phyloP scores from a whole-genome alignment of 2,888 invertebrate genomes.

The Synergus itoensis region DNA sequence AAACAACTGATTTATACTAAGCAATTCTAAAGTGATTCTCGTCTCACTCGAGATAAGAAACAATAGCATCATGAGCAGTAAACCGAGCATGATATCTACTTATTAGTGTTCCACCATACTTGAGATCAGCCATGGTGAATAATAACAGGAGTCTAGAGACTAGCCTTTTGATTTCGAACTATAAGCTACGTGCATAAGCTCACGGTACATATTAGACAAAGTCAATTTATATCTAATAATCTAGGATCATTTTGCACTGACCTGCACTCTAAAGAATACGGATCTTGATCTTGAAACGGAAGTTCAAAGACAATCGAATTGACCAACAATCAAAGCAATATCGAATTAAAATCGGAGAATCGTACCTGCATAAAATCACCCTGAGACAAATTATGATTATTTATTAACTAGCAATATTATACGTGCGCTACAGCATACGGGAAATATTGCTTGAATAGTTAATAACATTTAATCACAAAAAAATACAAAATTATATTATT shows the following conservation, averaged over 20 bases:
- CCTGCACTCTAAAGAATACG: neutral
- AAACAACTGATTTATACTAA: neutral
- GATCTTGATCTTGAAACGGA: slow-evolving; percentile 11
- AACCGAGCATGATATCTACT: neutral
- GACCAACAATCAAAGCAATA: slow-evolving; percentile 5
- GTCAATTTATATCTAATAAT: slow-evolving; percentile 28
- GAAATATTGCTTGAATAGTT: no score
- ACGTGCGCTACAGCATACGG: no score
- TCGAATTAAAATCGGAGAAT: neutral
- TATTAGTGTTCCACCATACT: slow-evolving; percentile 15
- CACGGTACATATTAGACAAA: slow-evolving; percentile 9
- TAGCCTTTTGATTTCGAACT: slow-evolving; percentile 23
- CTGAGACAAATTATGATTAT: neutral
- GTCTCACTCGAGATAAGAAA: neutral
- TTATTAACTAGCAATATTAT: neutral
- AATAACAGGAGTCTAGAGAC: neutral
- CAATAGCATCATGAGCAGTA: neutral
- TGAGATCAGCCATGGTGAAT: neutral
- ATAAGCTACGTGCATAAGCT: slow-evolving; percentile 21
- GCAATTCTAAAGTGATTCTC: neutral
- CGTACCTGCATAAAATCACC: neutral
- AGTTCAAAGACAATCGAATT: slow-evolving; percentile 5
- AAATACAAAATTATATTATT: no score
- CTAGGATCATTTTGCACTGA: slow-evolving; percentile 12
- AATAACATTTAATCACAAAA: no score